phyloP scores from a whole-genome alignment of 2,797 vertebrate genomes.

The Phrynocephalus vlangalii region DNA sequence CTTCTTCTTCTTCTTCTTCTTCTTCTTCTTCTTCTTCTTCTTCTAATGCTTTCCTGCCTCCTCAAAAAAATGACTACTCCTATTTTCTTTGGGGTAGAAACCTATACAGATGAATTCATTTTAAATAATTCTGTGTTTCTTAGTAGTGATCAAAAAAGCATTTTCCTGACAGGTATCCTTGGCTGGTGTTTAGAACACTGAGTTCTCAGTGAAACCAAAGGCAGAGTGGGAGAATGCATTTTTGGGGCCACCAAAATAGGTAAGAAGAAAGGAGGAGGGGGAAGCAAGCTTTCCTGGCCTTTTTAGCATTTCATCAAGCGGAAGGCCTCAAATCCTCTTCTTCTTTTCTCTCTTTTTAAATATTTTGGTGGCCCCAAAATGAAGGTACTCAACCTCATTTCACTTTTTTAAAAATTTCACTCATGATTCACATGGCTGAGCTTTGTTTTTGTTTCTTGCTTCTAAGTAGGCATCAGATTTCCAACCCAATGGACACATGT shows the following conservation, averaged over 20 bases:
- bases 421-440: too few species aligned
- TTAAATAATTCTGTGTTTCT: neutral
- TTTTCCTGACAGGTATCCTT: too few species aligned
- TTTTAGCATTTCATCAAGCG: neutral
- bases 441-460: too few species aligned
- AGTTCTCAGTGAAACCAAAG: neutral
- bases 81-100: neutral
- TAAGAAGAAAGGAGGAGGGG: neutral
- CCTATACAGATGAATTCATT: neutral
- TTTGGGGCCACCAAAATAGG: too few species aligned
- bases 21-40: too few species aligned
- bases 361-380: too few species aligned
- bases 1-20: too few species aligned
- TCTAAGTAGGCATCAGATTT: neutral
- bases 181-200: neutral
- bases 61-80: neutral
- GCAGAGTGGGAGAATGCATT: too few species aligned
- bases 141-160: neutral
- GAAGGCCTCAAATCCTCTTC: too few species aligned
- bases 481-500: neutral
- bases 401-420: too few species aligned
- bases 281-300: neutral
- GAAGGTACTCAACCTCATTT: too few species aligned
- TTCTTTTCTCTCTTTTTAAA: too few species aligned
- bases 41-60: neutral